phyloP scores from a whole-genome alignment of 2,888 invertebrate genomes.

The Glyphotaelius pellucidus region DNA sequence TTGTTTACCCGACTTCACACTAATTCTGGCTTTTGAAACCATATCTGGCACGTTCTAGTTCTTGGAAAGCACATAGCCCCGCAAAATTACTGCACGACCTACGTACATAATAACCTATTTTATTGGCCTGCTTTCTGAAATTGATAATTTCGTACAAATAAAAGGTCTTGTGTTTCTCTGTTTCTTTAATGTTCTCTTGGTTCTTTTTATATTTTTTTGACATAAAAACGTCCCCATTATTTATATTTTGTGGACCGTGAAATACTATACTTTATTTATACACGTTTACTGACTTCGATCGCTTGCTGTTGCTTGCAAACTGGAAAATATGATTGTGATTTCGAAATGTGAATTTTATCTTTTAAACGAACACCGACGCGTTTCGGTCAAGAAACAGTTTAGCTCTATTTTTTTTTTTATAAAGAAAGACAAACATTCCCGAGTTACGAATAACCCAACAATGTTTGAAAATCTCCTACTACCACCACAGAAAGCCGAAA shows the following conservation, averaged over 20 bases:
- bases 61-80: not conserved
- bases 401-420: too few relatives aligned
- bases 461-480: too few relatives aligned
- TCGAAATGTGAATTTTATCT: not conserved
- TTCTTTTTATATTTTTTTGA: not conserved
- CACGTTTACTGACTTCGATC: not conserved
- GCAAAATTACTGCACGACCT: not conserved
- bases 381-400: not conserved
- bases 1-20: not conserved
- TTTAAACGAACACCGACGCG: not conserved
- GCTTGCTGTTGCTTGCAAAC: not conserved
- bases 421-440: too few relatives aligned
- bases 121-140: not conserved
- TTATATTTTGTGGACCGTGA: too few relatives aligned
- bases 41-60: not conserved
- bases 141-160: not conserved
- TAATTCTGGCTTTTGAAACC: not conserved
- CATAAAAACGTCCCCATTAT: not conserved
- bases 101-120: not conserved
- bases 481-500: too few relatives aligned
- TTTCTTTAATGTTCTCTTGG: not conserved
- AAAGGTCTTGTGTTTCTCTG: not conserved
- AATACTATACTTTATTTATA: not conserved
- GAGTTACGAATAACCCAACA: too few relatives aligned
- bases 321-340: not conserved